These are phyloP conservation scores for Luperina testacea DNA, from an alignment of 2,888 invertebrate genomes.

Conservation along the genomic window DNA sequence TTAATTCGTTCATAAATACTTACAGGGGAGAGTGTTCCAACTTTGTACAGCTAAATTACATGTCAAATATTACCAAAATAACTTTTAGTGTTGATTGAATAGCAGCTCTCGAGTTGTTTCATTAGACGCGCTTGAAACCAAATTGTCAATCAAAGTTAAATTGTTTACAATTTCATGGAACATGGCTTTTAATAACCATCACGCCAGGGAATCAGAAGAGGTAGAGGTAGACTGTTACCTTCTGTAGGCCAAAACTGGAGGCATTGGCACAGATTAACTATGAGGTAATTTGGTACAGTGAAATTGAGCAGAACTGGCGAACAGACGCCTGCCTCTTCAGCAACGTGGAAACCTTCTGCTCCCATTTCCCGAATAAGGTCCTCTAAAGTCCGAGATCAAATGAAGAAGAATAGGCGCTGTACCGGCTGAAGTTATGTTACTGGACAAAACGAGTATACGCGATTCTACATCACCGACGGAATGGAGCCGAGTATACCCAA, in stretches of 20 bases:
- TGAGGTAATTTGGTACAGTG: background rate
- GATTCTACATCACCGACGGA: too few species aligned
- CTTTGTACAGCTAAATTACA: conserved; percentile 8
- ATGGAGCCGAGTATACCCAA: too few species aligned
- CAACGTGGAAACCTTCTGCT: background rate
- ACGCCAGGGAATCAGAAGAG: background rate
- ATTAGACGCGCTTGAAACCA: conserved; percentile 31
- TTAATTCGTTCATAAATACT: background rate
- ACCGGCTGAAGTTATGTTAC: background rate
- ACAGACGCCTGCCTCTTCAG: too few species aligned
- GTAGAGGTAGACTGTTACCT: background rate
- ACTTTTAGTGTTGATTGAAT: conserved; percentile 20
- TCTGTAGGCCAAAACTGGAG: background rate
- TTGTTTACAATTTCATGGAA: conserved; percentile 31
- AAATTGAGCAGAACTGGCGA: too few species aligned
- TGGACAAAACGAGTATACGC: too few species aligned
- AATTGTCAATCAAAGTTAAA: conserved; percentile 38
- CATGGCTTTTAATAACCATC: conserved; percentile 1
- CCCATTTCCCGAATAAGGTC: background rate
- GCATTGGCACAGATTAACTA: background rate
- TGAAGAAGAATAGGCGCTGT: background rate
- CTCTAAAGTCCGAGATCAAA: background rate
- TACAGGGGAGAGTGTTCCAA: background rate
- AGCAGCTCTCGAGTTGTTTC: conserved; percentile 1
- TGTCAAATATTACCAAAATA: conserved; percentile 7